Evolutionary conservation across 2,888 invertebrate genomes (phyloP).

Genomic region (Notodonta ziczac): DNA sequence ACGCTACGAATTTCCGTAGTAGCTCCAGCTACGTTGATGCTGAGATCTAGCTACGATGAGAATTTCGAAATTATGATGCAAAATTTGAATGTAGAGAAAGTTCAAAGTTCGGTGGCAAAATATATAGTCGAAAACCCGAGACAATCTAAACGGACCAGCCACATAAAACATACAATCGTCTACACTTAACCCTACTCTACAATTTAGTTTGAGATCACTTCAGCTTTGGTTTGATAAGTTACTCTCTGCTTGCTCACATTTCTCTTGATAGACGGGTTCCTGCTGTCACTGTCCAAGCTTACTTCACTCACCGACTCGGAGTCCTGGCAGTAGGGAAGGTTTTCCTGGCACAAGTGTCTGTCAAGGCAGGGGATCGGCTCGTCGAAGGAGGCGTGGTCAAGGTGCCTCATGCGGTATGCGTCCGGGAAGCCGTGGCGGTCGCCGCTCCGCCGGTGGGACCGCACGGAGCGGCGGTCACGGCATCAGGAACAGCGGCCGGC

Average conservation of each 20-base stretch:
- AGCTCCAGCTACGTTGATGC: no score
- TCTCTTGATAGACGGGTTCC: conserved; percentile 66
- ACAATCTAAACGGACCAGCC: conserved; percentile 15
- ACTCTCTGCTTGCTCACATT: conserved; percentile 65
- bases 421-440: conserved; percentile 51
- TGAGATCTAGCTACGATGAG: no score
- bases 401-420: conserved; percentile 61
- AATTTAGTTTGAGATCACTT: conserved; percentile 61
- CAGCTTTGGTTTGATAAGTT: conserved; percentile 74
- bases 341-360: conserved; percentile 58
- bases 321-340: conserved; percentile 61
- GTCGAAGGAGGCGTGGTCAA: conserved; percentile 65
- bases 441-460: conserved; percentile 54
- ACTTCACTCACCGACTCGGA: conserved; percentile 75
- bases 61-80: background rate
- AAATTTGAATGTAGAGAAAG: background rate
- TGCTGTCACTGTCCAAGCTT: conserved; percentile 73
- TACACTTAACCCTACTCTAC: conserved; percentile 28
- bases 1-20: conserved; percentile 1
- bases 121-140: conserved; percentile 3
- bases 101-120: background rate
- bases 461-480: conserved; percentile 67
- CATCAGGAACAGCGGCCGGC: conserved; percentile 73
- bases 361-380: conserved; percentile 67
- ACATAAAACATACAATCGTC: conserved; percentile 14